Conservation (phyloP, 2,797 vertebrate genomes). For the Enteromius argenteus region DNA sequence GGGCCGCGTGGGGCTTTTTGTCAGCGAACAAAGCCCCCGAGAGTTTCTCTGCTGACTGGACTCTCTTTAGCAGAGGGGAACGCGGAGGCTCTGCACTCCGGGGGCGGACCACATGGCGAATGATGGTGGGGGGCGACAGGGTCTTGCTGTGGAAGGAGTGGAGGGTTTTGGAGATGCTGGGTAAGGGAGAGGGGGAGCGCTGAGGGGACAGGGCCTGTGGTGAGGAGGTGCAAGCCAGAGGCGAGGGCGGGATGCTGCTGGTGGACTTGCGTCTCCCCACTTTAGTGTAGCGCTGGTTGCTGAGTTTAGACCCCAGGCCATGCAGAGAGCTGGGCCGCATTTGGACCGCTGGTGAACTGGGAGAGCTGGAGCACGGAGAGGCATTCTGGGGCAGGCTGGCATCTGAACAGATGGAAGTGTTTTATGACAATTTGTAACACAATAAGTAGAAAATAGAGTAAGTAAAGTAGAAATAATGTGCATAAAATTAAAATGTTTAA, state of each 20-base stretch:
- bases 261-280: conserved; percentile 94
- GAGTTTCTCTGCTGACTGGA: conserved; percentile 93
- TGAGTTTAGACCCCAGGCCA: conserved; percentile 90
- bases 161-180: conserved; percentile 82
- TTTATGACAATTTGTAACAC: neutral
- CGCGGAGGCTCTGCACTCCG: conserved; percentile 82
- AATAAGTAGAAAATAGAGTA: neutral
- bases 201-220: conserved; percentile 89
- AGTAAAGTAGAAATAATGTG: neutral
- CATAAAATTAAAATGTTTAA: too few species aligned
- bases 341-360: conserved; percentile 89
- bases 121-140: conserved; percentile 87
- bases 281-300: conserved; percentile 87
- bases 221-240: conserved; percentile 88
- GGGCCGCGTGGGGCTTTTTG: conserved; percentile 76
- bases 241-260: conserved; percentile 96
- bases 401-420: conserved; percentile 74
- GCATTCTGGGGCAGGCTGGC: conserved; percentile 87
- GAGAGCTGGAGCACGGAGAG: conserved; percentile 92
- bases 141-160: conserved; percentile 85
- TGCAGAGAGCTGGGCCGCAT: conserved; percentile 94
- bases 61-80: conserved; percentile 89
- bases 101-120: conserved; percentile 83
- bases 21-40: conserved; percentile 81
- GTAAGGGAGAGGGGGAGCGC: conserved; percentile 87